phyloP scores from a whole-genome alignment of 2,797 vertebrate species.

The Vespertilio murinus region DNA sequence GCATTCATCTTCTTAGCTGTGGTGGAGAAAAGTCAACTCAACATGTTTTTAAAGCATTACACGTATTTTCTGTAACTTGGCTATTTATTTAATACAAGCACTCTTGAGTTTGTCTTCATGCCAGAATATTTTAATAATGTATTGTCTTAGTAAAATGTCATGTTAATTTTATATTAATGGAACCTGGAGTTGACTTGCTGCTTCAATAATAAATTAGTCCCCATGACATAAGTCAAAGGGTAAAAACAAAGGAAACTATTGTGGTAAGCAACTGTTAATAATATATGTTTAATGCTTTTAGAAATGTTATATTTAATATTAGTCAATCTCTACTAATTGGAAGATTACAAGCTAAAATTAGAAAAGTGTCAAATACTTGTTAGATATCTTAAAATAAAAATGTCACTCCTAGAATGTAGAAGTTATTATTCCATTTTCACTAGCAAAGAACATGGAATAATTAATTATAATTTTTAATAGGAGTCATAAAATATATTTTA shows the following conservation, averaged over 20 bases:
- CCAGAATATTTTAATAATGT: background rate
- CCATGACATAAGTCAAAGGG: background rate
- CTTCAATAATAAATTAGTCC: background rate
- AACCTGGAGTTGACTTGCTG: background rate
- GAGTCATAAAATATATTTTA: background rate
- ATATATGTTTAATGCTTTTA: conserved; percentile 31
- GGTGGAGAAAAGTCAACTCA: background rate
- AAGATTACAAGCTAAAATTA: conserved; percentile 10
- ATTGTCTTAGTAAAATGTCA: background rate
- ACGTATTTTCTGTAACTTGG: background rate
- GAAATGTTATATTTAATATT: conserved; percentile 4
- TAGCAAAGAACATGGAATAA: background rate
- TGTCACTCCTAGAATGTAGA: background rate
- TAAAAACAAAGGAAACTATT: conserved; percentile 2
- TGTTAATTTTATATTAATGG: conserved; percentile 43
- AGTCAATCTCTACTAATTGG: conserved; percentile 7
- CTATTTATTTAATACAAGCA: background rate
- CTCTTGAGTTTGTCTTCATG: background rate
- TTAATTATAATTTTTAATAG: conserved; percentile 26
- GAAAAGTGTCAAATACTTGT: background rate
- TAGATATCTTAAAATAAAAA: conserved; percentile 28
- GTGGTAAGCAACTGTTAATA: background rate
- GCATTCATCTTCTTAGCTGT: background rate
- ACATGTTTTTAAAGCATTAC: background rate
- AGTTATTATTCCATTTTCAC: background rate